These are phyloP conservation scores for Agrotis clavis DNA, from an alignment of 2,888 invertebrate species.

Conservation along the genomic window DNA sequence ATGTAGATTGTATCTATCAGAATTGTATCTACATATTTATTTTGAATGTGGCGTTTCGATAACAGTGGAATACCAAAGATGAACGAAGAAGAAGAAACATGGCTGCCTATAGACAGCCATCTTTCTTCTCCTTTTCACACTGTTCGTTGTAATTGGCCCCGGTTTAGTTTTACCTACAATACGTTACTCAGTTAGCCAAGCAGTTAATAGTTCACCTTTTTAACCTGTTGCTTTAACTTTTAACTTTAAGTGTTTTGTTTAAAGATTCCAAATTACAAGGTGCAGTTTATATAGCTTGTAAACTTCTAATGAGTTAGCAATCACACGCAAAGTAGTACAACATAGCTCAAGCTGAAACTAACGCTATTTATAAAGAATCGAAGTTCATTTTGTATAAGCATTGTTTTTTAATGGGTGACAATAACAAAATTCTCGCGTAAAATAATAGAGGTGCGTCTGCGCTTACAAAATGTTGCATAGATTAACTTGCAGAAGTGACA, in stretches of 20 bases:
- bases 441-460: constrained; percentile 49
- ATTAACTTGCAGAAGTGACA: constrained; percentile 31
- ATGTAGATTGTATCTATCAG: no score
- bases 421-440: constrained; percentile 42
- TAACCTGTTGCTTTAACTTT: constrained; percentile 2
- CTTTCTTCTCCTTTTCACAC: not conserved
- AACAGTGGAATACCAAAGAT: no score
- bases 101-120: no score
- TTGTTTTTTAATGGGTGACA: constrained; percentile 37
- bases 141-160: not conserved
- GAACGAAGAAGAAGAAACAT: no score
- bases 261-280: constrained; percentile 19
- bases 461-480: constrained; percentile 48
- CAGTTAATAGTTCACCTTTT: not conserved
- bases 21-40: no score
- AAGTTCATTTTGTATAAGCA: constrained; percentile 22
- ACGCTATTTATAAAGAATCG: not conserved
- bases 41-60: no score
- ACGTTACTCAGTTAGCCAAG: not conserved
- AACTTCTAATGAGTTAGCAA: constrained; percentile 22
- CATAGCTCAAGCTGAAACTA: constrained; percentile 6
- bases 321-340: constrained; percentile 5
- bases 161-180: not conserved
- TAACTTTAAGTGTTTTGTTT: constrained; percentile 11
- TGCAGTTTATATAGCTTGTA: constrained; percentile 18